Percentiles rank a stretch among this genome's conserved stretches.
These are phyloP conservation scores for Corvus cornix DNA, from an alignment of 2,113 vertebrate genomes.

Conservation along the genomic window DNA sequence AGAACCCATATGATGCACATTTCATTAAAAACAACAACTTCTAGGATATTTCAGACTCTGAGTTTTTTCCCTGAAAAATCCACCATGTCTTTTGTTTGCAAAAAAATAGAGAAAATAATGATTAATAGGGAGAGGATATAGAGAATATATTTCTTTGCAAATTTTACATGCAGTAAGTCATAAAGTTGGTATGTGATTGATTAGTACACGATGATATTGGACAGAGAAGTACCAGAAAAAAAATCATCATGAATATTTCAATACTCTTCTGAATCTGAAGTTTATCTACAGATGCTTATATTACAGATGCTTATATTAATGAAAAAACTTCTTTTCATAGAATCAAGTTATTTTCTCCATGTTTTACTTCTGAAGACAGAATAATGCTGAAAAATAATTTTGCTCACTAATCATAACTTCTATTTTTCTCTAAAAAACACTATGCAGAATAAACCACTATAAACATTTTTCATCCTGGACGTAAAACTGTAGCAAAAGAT, in stretches of 20 bases:
- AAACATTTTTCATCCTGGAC: not conserved
- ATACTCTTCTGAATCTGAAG: not conserved
- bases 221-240: not conserved
- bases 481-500: not conserved
- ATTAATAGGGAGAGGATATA: not conserved
- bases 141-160: not conserved
- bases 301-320: not conserved
- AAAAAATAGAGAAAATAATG: not conserved
- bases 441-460: not conserved
- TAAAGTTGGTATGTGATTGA: not conserved
- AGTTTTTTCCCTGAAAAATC: not conserved
- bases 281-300: not conserved
- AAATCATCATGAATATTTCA: not conserved
- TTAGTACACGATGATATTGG: accelerated
- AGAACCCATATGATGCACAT: not conserved
- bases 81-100: accelerated
- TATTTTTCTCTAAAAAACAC: not conserved
- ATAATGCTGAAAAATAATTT: not conserved
- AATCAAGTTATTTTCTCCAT: not conserved
- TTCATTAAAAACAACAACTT: not conserved
- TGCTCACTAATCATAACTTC: not conserved
- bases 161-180: not conserved
- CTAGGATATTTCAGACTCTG: not conserved
- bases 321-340: not conserved
- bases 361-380: not conserved